phyloP scores from a whole-genome alignment of 1,140 invertebrate species.

The Dysdera silvatica region DNA sequence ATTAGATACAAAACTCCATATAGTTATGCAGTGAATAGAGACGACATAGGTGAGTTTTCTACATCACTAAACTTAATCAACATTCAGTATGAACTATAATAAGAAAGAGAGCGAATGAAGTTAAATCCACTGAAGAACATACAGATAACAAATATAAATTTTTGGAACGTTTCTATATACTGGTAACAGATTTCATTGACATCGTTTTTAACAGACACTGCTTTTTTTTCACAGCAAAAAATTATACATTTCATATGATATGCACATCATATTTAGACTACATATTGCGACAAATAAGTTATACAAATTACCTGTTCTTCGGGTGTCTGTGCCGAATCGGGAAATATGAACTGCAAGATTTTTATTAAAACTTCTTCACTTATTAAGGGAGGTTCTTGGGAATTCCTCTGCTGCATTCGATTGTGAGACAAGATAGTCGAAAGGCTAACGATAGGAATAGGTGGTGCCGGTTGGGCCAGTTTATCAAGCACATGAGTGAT shows the following conservation, averaged over 20 bases:
- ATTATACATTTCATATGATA: neutral
- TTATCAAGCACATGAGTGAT: conserved; percentile 46
- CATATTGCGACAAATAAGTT: neutral
- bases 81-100: too few species aligned
- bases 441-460: conserved; percentile 40
- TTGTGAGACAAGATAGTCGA: conserved; percentile 3
- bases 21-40: too few species aligned
- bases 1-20: too few species aligned
- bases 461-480: conserved; percentile 44
- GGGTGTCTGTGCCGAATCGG: conserved; percentile 51
- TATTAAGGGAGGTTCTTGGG: conserved; percentile 58
- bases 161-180: too few species aligned
- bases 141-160: too few species aligned
- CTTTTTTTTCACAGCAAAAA: too few species aligned
- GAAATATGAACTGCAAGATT: conserved; percentile 78
- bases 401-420: conserved; percentile 37
- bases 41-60: too few species aligned
- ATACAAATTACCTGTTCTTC: conserved; percentile 13
- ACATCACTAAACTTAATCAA: too few species aligned
- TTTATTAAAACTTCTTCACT: conserved; percentile 62
- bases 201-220: too few species aligned
- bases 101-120: too few species aligned
- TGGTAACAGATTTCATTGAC: neutral
- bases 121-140: too few species aligned
- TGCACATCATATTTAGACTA: neutral